Evolutionary conservation across 2,888 invertebrate genomes (phyloP).

Genomic region (Melolontha melolontha): DNA sequence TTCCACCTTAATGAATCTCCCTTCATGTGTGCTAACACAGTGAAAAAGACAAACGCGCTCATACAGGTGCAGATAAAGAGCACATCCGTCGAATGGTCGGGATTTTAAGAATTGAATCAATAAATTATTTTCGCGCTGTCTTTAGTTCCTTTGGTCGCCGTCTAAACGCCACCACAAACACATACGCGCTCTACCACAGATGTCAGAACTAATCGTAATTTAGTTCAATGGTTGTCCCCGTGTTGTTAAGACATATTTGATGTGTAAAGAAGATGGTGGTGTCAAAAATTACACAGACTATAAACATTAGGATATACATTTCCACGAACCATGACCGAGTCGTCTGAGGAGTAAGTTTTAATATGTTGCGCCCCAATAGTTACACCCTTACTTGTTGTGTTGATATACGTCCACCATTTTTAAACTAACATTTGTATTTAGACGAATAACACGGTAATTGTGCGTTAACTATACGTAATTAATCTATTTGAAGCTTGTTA

Average conservation of each 20-base stretch:
- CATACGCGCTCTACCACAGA: slow-evolving; percentile 76
- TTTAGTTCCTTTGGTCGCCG: slow-evolving; percentile 32
- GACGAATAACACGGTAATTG: slow-evolving; percentile 49
- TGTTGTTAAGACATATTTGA: slow-evolving; percentile 64
- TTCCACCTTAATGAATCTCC: slow-evolving; percentile 13
- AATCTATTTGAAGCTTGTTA: slow-evolving; percentile 45
- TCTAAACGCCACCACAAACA: slow-evolving; percentile 33
- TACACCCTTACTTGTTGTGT: slow-evolving; percentile 53
- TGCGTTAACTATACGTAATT: slow-evolving; percentile 50
- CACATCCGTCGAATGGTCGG: not conserved
- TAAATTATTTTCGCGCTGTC: slow-evolving; percentile 44
- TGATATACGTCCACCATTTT: slow-evolving; percentile 58
- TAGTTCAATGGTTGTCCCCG: slow-evolving; percentile 65
- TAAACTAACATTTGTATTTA: slow-evolving; percentile 48
- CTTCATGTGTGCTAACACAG: not conserved
- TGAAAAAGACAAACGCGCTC: not conserved
- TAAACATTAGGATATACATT: slow-evolving; percentile 85
- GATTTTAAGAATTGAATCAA: slow-evolving; percentile 37
- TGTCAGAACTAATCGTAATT: slow-evolving; percentile 80
- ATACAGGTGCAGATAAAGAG: not conserved
- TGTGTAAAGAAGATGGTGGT: slow-evolving; percentile 66
- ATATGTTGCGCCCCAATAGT: slow-evolving; percentile 49
- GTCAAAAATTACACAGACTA: slow-evolving; percentile 74
- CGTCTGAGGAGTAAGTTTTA: slow-evolving; percentile 87
- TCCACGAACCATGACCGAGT: slow-evolving; percentile 91